Percentiles rank a stretch among this genome's conserved stretches.
phyloP scores from a whole-genome alignment of 2,888 invertebrate species.

The Dicyrtoma fusca region DNA sequence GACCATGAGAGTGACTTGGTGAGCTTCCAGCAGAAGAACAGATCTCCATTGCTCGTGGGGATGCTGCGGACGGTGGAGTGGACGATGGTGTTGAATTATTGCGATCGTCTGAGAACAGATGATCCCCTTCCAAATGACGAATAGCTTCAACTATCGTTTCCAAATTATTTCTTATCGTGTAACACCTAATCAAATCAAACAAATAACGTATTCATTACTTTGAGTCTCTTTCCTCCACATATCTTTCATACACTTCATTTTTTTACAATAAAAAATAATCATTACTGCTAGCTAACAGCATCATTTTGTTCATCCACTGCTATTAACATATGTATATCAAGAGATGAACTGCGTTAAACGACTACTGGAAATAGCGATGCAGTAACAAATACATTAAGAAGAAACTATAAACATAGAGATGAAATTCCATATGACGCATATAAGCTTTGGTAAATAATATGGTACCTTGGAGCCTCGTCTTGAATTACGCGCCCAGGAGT shows the following conservation, averaged over 20 bases:
- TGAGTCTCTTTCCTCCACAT: neutral
- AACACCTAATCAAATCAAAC: constrained; percentile 43
- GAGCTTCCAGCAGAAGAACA: constrained; percentile 42
- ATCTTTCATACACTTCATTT: neutral
- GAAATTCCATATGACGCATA: neutral
- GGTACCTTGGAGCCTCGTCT: constrained; percentile 44
- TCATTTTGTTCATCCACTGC: too few relatives aligned
- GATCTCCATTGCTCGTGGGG: constrained; percentile 58
- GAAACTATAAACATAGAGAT: too few relatives aligned
- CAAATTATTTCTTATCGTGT: constrained; percentile 88
- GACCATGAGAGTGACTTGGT: constrained; percentile 44
- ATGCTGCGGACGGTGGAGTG: constrained; percentile 58
- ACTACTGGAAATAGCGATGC: too few relatives aligned
- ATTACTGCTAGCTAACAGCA: neutral
- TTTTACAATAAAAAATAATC: neutral
- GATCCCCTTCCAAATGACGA: constrained; percentile 94
- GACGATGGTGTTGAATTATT: constrained; percentile 47
- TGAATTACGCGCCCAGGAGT: constrained; percentile 40
- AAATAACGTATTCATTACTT: neutral
- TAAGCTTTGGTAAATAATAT: neutral
- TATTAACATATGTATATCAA: neutral
- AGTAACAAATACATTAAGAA: too few relatives aligned
- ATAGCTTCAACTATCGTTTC: constrained; percentile 99
- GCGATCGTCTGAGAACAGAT: constrained; percentile 76
- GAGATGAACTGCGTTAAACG: neutral